phyloP scores from a whole-genome alignment of 92 coral and sea anemone species.

The Desmophyllum pertusum region DNA sequence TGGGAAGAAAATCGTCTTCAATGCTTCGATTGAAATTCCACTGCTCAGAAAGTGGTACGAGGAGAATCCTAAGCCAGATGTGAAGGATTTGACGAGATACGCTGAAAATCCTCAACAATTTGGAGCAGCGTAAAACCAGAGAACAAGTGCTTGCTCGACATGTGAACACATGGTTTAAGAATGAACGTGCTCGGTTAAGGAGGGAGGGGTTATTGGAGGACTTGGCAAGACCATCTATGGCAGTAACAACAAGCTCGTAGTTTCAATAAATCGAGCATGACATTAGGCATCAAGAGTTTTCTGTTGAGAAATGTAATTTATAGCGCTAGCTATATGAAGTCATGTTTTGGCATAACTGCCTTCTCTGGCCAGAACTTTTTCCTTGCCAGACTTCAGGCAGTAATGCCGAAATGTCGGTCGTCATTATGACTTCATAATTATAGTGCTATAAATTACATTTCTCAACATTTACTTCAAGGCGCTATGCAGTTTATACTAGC shows the following conservation, averaged over 20 bases:
- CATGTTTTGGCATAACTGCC: too few relatives aligned
- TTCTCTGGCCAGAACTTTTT: too few relatives aligned
- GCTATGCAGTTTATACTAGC: too few relatives aligned
- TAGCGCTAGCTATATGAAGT: too few relatives aligned
- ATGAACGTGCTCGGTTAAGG: constrained; percentile 91
- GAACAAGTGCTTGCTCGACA: constrained; percentile 87
- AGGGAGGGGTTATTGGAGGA: constrained; percentile 81
- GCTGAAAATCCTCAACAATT: constrained; percentile 80
- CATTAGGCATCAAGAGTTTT: too few relatives aligned
- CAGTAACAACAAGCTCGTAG: constrained; percentile 52
- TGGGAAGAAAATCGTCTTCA: constrained; percentile 96
- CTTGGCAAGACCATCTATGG: constrained; percentile 89
- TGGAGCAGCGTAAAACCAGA: constrained; percentile 78
- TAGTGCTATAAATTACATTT: too few relatives aligned
- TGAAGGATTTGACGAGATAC: constrained; percentile 75
- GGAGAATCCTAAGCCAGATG: constrained; percentile 83
- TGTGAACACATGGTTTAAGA: constrained; percentile 98
- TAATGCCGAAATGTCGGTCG: too few relatives aligned
- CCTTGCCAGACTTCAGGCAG: too few relatives aligned
- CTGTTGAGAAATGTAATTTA: too few relatives aligned
- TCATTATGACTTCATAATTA: too few relatives aligned
- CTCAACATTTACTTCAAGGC: too few relatives aligned
- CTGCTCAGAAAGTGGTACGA: constrained; percentile 88
- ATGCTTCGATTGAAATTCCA: constrained; percentile 84
- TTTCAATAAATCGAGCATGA: too few relatives aligned